Conservation (phyloP, 2,888 invertebrate species). For the Byasa hedistus region DNA sequence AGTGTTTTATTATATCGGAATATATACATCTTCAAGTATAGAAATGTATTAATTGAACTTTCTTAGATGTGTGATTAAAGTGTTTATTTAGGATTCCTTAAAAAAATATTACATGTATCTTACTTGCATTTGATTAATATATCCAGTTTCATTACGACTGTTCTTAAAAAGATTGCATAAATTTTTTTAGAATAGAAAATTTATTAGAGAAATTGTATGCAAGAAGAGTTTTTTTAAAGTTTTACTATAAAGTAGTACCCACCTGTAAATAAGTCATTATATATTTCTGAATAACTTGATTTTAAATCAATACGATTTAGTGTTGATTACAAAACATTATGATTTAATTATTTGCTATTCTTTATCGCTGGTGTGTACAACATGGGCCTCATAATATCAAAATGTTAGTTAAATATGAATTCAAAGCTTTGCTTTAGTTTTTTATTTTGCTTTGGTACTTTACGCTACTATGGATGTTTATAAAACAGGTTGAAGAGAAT, state of each 20-base stretch:
- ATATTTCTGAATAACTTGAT: neutral
- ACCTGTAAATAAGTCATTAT: too few relatives aligned
- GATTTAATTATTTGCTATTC: neutral
- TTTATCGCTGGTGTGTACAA: neutral
- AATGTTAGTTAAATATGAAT: constrained; percentile 20
- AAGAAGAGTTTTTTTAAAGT: too few relatives aligned
- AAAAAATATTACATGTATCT: neutral
- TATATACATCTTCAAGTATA: neutral
- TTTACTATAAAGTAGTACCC: too few relatives aligned
- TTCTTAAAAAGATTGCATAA: too few relatives aligned
- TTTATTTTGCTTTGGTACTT: constrained; percentile 10
- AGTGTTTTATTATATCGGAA: neutral
- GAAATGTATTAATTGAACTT: neutral
- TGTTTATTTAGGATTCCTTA: neutral
- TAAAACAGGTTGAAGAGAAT: constrained; percentile 19
- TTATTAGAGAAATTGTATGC: too few relatives aligned
- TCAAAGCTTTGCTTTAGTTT: constrained; percentile 14
- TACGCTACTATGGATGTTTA: constrained; percentile 15
- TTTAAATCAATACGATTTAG: neutral
- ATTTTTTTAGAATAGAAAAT: too few relatives aligned
- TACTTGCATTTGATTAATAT: too few relatives aligned
- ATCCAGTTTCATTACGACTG: too few relatives aligned
- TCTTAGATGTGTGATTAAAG: neutral
- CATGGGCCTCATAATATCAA: constrained; percentile 14
- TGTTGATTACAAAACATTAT: neutral